Evolutionary conservation across 1,140 invertebrate species (phyloP).

Genomic region (Bombyx mori): ASM3026992v2 NC_085129.1:5504001-5504500

Average conservation of each 20-base stretch:
- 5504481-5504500: slow-evolving; percentile 20
- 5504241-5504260: slow-evolving; percentile 2
- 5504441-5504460: slow-evolving; percentile 34
- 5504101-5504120: slow-evolving; percentile 38
- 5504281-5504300: slow-evolving; percentile 7
- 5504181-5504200: slow-evolving; percentile 23
- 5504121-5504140: slow-evolving; percentile 44
- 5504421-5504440: slow-evolving; percentile 47
- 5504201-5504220: neutral
- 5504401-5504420: slow-evolving; percentile 37
- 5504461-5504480: slow-evolving; percentile 40
- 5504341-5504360: slow-evolving; percentile 9
- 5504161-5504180: slow-evolving; percentile 36
- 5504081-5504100: slow-evolving; percentile 37
- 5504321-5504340: too few species aligned
- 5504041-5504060: slow-evolving; percentile 53
- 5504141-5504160: slow-evolving; percentile 41
- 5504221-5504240: neutral
- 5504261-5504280: slow-evolving; percentile 16
- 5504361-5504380: slow-evolving; percentile 22
- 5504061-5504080: slow-evolving; percentile 45
- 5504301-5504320: neutral
- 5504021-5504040: slow-evolving; percentile 68
- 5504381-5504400: slow-evolving; percentile 31
- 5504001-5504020: slow-evolving; percentile 70